Percentiles rank a stretch among this genome's conserved stretches.
Evolutionary conservation across 2,113 vertebrate species (phyloP).

Genomic region (Centropus unirufus): DNA sequence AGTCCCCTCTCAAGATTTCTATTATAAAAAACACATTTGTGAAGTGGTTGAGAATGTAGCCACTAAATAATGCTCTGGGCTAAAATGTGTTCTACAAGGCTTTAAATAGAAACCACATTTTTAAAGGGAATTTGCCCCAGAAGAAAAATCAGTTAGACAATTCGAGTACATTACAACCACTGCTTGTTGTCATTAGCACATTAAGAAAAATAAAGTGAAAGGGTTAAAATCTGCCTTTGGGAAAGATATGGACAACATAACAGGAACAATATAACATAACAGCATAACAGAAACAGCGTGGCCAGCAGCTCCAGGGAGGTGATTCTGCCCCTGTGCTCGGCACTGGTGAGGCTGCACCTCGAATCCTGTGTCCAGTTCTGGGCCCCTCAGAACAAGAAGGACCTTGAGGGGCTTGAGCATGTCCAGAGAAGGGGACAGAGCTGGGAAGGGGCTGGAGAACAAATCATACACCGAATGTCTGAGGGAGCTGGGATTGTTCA

Average conservation of each 20-base stretch:
- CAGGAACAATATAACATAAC: too few species aligned
- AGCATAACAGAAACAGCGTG: too few species aligned
- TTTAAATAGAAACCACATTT: conserved; percentile 65
- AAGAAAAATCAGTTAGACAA: conserved; percentile 6
- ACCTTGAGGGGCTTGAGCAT: too few species aligned
- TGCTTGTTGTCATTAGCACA: conserved; percentile 32
- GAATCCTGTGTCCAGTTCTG: too few species aligned
- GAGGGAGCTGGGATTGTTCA: too few species aligned
- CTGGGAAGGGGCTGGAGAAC: too few species aligned
- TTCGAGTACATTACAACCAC: conserved; percentile 34
- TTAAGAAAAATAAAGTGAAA: neutral
- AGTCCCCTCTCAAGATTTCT: conserved; percentile 25
- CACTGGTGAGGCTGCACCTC: too few species aligned
- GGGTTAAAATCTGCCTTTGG: neutral
- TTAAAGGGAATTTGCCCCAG: neutral
- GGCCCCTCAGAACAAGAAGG: too few species aligned
- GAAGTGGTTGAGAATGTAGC: conserved; percentile 34
- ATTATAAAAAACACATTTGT: conserved; percentile 5
- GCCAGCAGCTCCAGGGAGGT: too few species aligned
- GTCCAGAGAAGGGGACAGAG: too few species aligned
- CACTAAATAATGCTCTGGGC: conserved; percentile 40
- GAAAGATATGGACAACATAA: neutral
- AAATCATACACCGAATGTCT: too few species aligned
- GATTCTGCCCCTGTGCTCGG: too few species aligned
- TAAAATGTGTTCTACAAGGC: conserved; percentile 33